These are phyloP conservation scores for Lepilemur ruficaudatus DNA, from an alignment of 2,797 vertebrate genomes.

Conservation along the genomic window DNA sequence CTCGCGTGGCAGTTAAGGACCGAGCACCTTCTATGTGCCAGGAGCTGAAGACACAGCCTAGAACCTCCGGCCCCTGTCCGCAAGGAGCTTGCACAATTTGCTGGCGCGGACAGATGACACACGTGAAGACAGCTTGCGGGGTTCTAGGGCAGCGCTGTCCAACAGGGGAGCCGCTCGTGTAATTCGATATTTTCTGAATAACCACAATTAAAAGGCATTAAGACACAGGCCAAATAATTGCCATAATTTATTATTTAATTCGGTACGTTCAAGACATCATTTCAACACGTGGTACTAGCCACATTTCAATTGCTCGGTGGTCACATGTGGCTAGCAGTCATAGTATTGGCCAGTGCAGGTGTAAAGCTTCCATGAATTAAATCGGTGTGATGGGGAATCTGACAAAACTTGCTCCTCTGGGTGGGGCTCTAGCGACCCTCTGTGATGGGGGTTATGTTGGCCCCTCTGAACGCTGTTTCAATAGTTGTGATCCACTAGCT, in stretches of 20 bases:
- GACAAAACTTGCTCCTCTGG: neutral
- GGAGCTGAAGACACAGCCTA: neutral
- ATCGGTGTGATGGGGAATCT: neutral
- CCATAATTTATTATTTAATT: neutral
- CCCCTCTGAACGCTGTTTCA: neutral
- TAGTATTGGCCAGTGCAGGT: neutral
- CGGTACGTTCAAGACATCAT: neutral
- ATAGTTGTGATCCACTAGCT: neutral
- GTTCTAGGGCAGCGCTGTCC: neutral
- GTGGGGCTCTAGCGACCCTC: neutral
- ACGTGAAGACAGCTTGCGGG: neutral
- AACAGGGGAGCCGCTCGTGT: too few relatives aligned
- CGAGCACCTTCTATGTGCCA: neutral
- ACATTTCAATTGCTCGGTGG: neutral
- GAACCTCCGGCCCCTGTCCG: neutral
- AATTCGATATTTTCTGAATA: neutral
- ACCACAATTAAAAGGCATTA: neutral
- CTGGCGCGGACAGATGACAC: neutral
- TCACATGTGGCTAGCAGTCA: neutral
- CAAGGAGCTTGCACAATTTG: neutral
- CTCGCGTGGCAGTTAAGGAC: neutral
- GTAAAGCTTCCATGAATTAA: neutral
- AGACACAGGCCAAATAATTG: neutral
- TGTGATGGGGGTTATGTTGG: rapidly evolving
- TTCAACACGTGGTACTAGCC: neutral